A percentile compares a stretch with the other conserved stretches of the same genome.
phyloP scores from a whole-genome alignment of 2,113 vertebrate species.

The Syrmaticus mikado region DNA sequence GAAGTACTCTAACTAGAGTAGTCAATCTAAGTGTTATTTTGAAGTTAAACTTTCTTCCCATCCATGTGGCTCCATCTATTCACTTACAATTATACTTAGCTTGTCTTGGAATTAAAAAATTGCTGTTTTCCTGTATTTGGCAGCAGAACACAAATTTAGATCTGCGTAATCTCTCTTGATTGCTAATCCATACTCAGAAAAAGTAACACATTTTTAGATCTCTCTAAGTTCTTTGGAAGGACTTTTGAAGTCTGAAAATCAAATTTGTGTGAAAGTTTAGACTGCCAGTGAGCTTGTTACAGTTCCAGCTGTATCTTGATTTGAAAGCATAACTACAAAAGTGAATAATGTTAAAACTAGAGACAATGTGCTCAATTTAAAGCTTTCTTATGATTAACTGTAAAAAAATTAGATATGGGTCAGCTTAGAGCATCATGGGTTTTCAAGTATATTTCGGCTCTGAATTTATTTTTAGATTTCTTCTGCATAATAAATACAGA shows the following conservation, averaged over 20 bases:
- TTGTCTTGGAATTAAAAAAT: conserved; percentile 71
- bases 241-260: conserved; percentile 49
- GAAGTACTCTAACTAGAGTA: background rate
- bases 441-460: background rate
- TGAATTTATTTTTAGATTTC: conserved; percentile 17
- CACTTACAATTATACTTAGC: conserved; percentile 74
- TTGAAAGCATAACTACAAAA: background rate
- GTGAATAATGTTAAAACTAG: background rate
- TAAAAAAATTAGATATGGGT: background rate
- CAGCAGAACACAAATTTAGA: conserved; percentile 58
- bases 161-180: conserved; percentile 2
- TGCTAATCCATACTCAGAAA: background rate
- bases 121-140: conserved; percentile 73
- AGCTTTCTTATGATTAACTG: background rate
- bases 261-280: conserved; percentile 14
- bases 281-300: background rate
- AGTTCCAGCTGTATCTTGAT: background rate
- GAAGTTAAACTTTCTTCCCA: conserved; percentile 60
- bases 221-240: conserved; percentile 40
- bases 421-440: background rate
- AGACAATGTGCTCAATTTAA: background rate
- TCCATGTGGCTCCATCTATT: conserved; percentile 52
- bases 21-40: background rate
- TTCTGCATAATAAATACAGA: background rate
- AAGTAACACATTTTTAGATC: background rate